Evolutionary conservation across 2,113 vertebrate genomes (phyloP).

Genomic region (Vimba vimba): DNA sequence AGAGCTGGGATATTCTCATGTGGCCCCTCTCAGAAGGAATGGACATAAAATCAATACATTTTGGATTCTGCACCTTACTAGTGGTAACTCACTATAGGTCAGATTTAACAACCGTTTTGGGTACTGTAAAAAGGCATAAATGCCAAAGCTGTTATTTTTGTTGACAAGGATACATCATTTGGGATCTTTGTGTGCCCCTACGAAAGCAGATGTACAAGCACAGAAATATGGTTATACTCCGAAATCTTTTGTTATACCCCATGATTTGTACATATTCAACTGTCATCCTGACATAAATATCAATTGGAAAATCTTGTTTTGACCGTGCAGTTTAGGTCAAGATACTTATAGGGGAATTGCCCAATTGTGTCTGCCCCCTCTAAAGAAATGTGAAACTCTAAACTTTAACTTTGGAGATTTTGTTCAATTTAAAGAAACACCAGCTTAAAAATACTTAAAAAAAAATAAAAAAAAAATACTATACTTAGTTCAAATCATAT

Average conservation of each 20-base stretch:
- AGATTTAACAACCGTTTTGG: conserved; percentile 52
- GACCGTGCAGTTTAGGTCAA: not conserved
- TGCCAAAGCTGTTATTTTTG: conserved; percentile 44
- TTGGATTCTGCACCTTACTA: conserved; percentile 44
- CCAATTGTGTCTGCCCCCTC: not conserved
- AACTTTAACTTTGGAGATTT: not conserved
- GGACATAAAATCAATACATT: conserved; percentile 50
- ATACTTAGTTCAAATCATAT: not conserved
- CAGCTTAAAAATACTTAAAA: not conserved
- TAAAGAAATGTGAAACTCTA: not conserved
- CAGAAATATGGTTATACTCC: conserved; percentile 5
- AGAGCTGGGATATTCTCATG: conserved; percentile 8
- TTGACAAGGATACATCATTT: conserved; percentile 41
- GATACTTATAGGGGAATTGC: not conserved
- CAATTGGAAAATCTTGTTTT: conserved; percentile 27
- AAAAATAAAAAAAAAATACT: too few species aligned
- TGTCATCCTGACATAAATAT: conserved; percentile 2
- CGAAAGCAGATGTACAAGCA: conserved; percentile 17
- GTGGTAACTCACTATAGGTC: conserved; percentile 47
- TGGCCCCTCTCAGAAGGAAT: conserved; percentile 31
- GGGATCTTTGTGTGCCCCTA: conserved; percentile 21
- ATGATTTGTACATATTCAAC: conserved; percentile 24
- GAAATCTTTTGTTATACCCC: conserved; percentile 1
- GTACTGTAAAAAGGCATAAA: conserved; percentile 43
- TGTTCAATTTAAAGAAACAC: not conserved